Percentiles rank a stretch among this genome's conserved stretches.
Evolutionary conservation across 2,888 invertebrate species (phyloP).

Genomic region (Portevinia maculata): DNA sequence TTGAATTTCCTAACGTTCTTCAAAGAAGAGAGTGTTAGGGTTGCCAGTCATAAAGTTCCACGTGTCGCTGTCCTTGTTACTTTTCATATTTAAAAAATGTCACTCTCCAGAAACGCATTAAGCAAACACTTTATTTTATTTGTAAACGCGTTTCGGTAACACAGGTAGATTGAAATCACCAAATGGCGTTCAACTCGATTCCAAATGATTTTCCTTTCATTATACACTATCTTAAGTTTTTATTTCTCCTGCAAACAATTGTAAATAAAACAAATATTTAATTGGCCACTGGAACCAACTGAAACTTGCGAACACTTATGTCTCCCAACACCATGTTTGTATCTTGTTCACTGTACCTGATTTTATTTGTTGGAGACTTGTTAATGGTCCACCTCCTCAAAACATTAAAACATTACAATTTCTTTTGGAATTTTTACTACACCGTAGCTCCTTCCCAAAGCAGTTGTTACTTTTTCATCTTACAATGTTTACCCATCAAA

Average conservation of each 20-base stretch:
- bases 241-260: neutral
- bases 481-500: slow-evolving; percentile 49
- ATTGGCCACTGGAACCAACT: neutral
- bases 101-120: too few species aligned
- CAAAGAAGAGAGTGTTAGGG: too few species aligned
- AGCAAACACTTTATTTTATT: too few species aligned
- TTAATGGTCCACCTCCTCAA: slow-evolving; percentile 17
- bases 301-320: neutral
- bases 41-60: too few species aligned
- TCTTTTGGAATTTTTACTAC: slow-evolving; percentile 45
- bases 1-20: too few species aligned
- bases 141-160: too few species aligned
- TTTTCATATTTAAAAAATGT: too few species aligned
- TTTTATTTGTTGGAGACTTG: slow-evolving; percentile 22
- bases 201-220: too few species aligned
- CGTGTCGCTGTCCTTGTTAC: too few species aligned
- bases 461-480: slow-evolving; percentile 34
- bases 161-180: too few species aligned
- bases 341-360: slow-evolving; percentile 14
- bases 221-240: too few species aligned
- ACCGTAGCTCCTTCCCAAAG: slow-evolving; percentile 12
- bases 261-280: neutral
- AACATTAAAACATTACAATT: slow-evolving; percentile 15
- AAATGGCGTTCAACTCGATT: too few species aligned
- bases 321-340: neutral